phyloP scores from a whole-genome alignment of 2,888 invertebrate genomes.

The Dascillus cervinus region DNA sequence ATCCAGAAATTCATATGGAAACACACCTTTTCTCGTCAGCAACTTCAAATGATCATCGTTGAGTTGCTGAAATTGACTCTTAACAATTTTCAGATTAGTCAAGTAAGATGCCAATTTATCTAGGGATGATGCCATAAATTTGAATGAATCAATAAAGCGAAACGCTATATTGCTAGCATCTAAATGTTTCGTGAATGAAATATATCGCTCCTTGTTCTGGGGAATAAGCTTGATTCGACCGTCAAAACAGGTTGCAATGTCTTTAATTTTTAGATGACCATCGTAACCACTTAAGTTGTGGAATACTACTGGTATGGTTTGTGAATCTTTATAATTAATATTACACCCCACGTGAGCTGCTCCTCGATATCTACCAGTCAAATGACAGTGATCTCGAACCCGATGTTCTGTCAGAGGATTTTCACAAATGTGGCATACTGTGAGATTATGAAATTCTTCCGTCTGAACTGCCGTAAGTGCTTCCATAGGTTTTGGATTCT shows the following conservation, averaged over 20 bases:
- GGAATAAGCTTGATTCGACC: constrained; percentile 18
- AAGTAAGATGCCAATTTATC: too few relatives aligned
- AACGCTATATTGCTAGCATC: constrained; percentile 12
- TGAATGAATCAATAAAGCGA: constrained; percentile 22
- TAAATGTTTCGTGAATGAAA: constrained; percentile 18
- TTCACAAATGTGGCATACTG: constrained; percentile 15
- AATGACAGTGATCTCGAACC: constrained; percentile 18
- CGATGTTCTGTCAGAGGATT: constrained; percentile 10
- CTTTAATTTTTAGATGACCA: constrained; percentile 22
- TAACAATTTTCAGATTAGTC: too few relatives aligned
- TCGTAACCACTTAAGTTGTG: constrained; percentile 26
- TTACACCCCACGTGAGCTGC: constrained; percentile 22
- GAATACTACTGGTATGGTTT: constrained; percentile 21
- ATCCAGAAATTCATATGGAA: too few relatives aligned
- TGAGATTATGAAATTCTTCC: constrained; percentile 9
- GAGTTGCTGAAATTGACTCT: too few relatives aligned
- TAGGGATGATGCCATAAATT: too few relatives aligned
- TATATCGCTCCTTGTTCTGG: too few relatives aligned
- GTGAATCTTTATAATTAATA: constrained; percentile 18
- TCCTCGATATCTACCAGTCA: constrained; percentile 17
- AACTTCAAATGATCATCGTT: too few relatives aligned
- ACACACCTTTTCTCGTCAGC: too few relatives aligned
- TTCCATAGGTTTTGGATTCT: too few relatives aligned
- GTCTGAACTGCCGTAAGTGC: too few relatives aligned
- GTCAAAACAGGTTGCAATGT: constrained; percentile 15